phyloP scores from a whole-genome alignment of 2,113 vertebrate genomes.

The Notothenia rossii region DNA sequence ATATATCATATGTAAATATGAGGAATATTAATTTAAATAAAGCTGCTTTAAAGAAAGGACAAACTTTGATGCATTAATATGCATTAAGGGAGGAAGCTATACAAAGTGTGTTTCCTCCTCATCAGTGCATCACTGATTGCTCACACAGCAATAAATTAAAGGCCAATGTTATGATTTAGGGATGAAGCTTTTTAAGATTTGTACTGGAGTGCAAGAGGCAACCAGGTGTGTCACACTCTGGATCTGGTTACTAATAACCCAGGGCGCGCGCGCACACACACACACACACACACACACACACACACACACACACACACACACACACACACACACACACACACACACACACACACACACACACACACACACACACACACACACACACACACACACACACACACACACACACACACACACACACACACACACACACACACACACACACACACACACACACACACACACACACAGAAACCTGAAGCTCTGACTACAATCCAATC shows the following conservation, averaged over 20 bases:
- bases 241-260: conserved; percentile 60
- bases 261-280: background rate
- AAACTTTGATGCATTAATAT: conserved; percentile 31
- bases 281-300: background rate
- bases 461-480: conserved; percentile 11
- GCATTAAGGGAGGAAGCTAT: conserved; percentile 16
- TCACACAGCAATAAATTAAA: conserved; percentile 75
- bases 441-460: background rate
- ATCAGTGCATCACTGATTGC: conserved; percentile 60
- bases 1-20: conserved; percentile 42
- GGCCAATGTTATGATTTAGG: conserved; percentile 56
- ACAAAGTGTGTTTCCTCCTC: conserved; percentile 46
- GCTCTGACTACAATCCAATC: conserved; percentile 16
- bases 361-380: too few species aligned
- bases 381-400: too few species aligned
- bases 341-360: too few species aligned
- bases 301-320: background rate
- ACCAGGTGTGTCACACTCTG: conserved; percentile 8
- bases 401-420: too few species aligned
- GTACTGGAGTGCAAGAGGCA: conserved; percentile 22
- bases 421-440: too few species aligned
- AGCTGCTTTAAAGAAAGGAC: conserved; percentile 5
- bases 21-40: conserved; percentile 33
- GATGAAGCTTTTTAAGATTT: conserved; percentile 44
- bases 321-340: too few species aligned